Base-by-base conservation (phyloP, 2,113 vertebrate species). In the Choloepus hoffmanni region DNA sequence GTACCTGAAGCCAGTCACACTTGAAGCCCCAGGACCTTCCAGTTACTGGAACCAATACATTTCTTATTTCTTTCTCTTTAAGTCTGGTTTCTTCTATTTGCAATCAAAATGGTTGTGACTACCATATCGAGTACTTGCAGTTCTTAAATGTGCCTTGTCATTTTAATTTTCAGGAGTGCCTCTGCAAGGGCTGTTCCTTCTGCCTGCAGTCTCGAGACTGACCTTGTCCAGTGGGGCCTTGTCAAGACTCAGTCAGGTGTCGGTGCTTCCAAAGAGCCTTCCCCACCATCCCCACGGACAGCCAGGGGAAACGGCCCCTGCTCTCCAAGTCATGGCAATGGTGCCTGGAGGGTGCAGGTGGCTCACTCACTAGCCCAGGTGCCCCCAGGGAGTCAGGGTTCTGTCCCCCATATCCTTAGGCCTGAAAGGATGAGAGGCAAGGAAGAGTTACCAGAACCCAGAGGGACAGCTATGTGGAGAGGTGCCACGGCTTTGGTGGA, bases 141-240 rank as follows among this genome's bases (percentile, higher is more conserved):
- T 63, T 53, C 55, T n/a, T 36, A 11, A 68, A 43, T 2, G 26
- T 3, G 24, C 10, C 40, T 53, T 18, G 18, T 58, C 53, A 23
- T 9, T 62, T 58, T 45, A 53, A 24, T 36, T 43, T 30, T 7
- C 55, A 1, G 7, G 2, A 26, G 28, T 36, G 12, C 83, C 36
- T 79, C 70, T 23, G 40, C 33, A 6, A 0, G 5, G n/a, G 48
- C 92, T 84, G 14, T 14, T 33, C 43, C 28, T 92, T 23, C 4
- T 9, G 40, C 43, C 48, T 14, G 0, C 0, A 48, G 12, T n/a
- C 36, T 55, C 1, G 0, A 5, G 33, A 16, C 24, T 62, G 48
- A 70, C 14, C 73, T 70, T 19, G 50, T 28, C 60, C 48, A 33
- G 0, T 60, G 7, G 5, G 7, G 60, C 26, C 40, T 15, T 9